A percentile compares a stretch with the other conserved stretches of the same genome.
These are phyloP conservation scores for Cydia fagiglandana DNA, from an alignment of 1,140 invertebrate genomes.

Conservation along the genomic window DNA sequence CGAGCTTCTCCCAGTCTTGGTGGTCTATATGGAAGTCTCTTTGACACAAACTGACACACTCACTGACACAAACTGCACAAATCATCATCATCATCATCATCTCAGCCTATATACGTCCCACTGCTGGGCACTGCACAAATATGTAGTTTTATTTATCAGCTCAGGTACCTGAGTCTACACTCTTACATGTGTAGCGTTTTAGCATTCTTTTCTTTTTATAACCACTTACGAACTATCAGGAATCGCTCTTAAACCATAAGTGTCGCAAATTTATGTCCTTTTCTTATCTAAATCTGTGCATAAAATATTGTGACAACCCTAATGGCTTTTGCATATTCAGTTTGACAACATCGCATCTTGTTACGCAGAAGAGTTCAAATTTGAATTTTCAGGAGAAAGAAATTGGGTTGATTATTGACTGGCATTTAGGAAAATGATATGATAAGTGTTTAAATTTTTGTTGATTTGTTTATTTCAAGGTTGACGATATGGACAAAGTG, in stretches of 20 bases:
- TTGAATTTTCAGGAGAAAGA: not conserved
- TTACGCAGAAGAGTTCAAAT: not conserved
- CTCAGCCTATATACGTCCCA: no score
- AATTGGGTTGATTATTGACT: not conserved
- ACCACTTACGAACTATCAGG: slow-evolving; percentile 15
- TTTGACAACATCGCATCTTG: not conserved
- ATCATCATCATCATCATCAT: no score
- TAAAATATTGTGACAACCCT: slow-evolving; percentile 20
- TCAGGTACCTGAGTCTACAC: no score
- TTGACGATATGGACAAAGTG: not conserved
- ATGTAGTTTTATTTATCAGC: no score
- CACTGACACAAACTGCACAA: no score
- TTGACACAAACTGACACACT: no score
- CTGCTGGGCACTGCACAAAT: no score
- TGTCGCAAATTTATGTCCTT: slow-evolving; percentile 13
- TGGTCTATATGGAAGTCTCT: no score
- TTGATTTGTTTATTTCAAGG: not conserved
- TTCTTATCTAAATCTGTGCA: slow-evolving; percentile 12
- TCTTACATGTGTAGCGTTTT: not conserved
- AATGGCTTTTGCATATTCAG: slow-evolving; percentile 2
- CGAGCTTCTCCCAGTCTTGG: no score
- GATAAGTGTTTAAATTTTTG: not conserved
- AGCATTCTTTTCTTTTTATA: not conserved
- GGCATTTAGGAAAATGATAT: not conserved
- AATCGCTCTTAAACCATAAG: slow-evolving; percentile 16